Evolutionary conservation across 1,140 invertebrate genomes (phyloP), one percentile per base, ranked within the genome.

Genomic region (Panulirus ornatus): DNA sequence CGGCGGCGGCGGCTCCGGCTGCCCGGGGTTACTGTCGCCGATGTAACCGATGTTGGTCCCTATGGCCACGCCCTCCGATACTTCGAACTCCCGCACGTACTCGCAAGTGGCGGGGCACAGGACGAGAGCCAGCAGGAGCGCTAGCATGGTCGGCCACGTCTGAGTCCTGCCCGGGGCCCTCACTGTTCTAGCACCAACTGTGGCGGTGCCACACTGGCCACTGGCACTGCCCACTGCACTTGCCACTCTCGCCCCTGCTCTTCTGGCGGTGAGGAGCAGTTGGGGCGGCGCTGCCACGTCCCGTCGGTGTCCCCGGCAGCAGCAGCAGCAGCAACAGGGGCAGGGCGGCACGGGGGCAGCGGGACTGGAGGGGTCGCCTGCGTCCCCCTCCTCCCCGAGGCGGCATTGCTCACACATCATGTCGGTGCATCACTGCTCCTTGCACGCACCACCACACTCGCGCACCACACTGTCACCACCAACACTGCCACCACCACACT

Each of bases 31-130:
- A 78, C 92, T 92, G 44, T 94, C 93, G 1, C 96, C 96, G 91
- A 98, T 97, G 93, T 96, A 97, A 19, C 97, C 98, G 79, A 99
- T 97, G 78, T 96, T 95, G 58, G 97, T 97, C 66, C 97, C 97
- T n/a, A 97, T 95, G 8, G 96, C 96, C 40, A 97, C 97, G 86
- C 97, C 97, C 94, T 98, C 97, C 71, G 96, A 96, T 51, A 98
- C 96, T 93, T 97, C 96, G 93, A 98, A 96, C 94, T 97, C 96
- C 71, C 96, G 96, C 81, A 97, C 96, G 91, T 94, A 94, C 91
- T 94, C 94, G 42, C 92, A 92, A n/a, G 70, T 54, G 54, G 83
- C 82, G 73, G 79, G 82, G 27, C 38, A 66, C 27, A 83, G 54
- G 51, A 75, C 36, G n/a, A 85, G 47, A 19, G 27, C 42, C 66